Evolutionary conservation across 1,140 invertebrate species (phyloP).

Genomic region (Aphaenogaster floridana): DNA sequence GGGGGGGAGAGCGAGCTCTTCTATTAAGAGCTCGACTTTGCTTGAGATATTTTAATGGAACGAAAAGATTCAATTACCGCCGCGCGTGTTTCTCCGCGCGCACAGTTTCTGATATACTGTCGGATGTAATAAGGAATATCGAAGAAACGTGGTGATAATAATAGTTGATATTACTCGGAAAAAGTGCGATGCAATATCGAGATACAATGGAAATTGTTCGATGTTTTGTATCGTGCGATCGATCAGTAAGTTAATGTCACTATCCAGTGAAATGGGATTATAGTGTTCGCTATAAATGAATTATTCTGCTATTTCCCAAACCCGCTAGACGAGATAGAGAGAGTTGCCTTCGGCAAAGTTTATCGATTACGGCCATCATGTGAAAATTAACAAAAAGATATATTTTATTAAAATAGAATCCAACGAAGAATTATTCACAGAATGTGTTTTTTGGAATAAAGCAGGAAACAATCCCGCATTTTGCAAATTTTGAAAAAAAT

Average conservation of each 20-base stretch:
- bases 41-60: constrained; percentile 63
- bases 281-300: constrained; percentile 50
- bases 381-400: not conserved
- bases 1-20: not conserved
- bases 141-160: constrained; percentile 52
- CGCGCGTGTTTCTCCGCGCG: constrained; percentile 35
- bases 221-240: constrained; percentile 46
- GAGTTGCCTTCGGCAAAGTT: constrained; percentile 27
- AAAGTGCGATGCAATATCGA: constrained; percentile 37
- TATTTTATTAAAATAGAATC: not conserved
- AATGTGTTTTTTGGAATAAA: not conserved
- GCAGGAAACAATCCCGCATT: not conserved
- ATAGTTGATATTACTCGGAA: constrained; percentile 43
- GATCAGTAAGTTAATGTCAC: constrained; percentile 49
- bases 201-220: constrained; percentile 46
- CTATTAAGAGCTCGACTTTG: not conserved
- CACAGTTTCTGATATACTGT: constrained; percentile 30
- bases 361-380: not conserved
- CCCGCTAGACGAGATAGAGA: not conserved
- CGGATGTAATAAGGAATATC: constrained; percentile 55
- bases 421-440: not conserved
- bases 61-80: constrained; percentile 53
- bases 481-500: constrained; percentile 3
- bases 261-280: constrained; percentile 43
- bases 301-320: constrained; percentile 55